Base-by-base conservation (phyloP, 2,888 invertebrate genomes). In the Tetheella fluctuosa region DNA sequence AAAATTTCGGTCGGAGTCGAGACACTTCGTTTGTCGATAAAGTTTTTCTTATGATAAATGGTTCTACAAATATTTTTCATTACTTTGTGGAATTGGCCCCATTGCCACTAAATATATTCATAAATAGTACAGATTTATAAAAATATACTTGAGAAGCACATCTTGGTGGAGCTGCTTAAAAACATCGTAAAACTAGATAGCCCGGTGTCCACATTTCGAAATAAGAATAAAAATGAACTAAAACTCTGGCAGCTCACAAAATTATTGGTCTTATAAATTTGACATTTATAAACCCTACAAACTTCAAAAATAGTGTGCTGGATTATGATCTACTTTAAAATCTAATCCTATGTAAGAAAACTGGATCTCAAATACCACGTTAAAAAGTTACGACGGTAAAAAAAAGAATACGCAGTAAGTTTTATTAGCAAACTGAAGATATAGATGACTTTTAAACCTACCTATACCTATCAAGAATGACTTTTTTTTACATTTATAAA, bases 251-350 rank as follows among this genome's bases (percentile, higher is more conserved):
- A 34, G 13, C 37, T 20, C 20, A 55, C 48, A 48, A 48, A 48
- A 20, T 48, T 48, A 48, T 48, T 48, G 48, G 34, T 37, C 20
- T 34, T 34, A 23, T 20, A 37, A n/a, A 55, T 10, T 12, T 55
- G 55, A 55, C 55, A 13, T 55, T 55, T 34, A 55, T 28, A 30
- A 54, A 54, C 28, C 54, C 54, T 20, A 30, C 7, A 55, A 55
- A 13, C 20, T 37, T 34, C 12, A 55, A 55, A 34, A 37, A 37
- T 55, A 15, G 34, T 12, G 55, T 34, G 12, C 34, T 34, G 34
- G 37, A 34, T 55, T 23, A 55, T 55, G 23, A 34, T 55, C 37
- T 23, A 23, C 34, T 15, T 37, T 55, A 34, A 54, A 55, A 55
- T 34, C 10, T 48, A 48, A 48, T 48, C 48, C 48, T 48, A 48